phyloP scores from a whole-genome alignment of 2,888 invertebrate species.

The Drosophila dives region DNA sequence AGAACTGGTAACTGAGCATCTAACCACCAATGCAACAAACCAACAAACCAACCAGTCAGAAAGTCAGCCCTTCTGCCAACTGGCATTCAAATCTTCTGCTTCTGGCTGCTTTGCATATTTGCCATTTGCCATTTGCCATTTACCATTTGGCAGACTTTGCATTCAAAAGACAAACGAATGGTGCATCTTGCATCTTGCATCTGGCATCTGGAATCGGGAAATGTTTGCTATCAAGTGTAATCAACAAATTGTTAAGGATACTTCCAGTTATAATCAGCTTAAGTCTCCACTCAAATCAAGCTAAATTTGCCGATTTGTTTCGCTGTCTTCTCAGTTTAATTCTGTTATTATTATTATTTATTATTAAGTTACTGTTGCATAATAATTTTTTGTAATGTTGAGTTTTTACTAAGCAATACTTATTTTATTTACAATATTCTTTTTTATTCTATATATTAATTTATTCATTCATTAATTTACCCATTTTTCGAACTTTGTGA shows the following conservation, averaged over 20 bases:
- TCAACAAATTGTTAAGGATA: conserved; percentile 17
- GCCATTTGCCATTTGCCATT: conserved; percentile 11
- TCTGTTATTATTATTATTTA: no score
- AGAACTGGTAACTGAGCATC: conserved; percentile 54
- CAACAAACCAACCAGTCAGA: conserved; percentile 4
- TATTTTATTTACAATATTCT: no score
- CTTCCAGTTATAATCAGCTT: conserved; percentile 11
- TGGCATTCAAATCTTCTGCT: conserved; percentile 36
- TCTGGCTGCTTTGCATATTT: conserved; percentile 51
- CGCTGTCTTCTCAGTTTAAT: background rate
- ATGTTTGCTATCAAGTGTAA: conserved; percentile 29
- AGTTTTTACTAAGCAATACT: background rate
- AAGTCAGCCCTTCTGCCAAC: conserved; percentile 53
- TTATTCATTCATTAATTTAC: no score
- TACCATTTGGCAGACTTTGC: conserved; percentile 5
- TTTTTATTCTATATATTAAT: no score
- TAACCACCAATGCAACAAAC: conserved; percentile 9
- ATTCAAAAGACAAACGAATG: conserved; percentile 15
- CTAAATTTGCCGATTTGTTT: background rate
- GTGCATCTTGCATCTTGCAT: conserved; percentile 6
- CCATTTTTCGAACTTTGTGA: background rate
- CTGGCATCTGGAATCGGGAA: conserved; percentile 12
- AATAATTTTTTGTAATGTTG: background rate
- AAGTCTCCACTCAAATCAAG: background rate
- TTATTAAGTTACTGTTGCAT: background rate